These are phyloP conservation scores for Ambastaia sidthimunki DNA, from an alignment of 2,797 vertebrate species.

Conservation along the genomic window DNA sequence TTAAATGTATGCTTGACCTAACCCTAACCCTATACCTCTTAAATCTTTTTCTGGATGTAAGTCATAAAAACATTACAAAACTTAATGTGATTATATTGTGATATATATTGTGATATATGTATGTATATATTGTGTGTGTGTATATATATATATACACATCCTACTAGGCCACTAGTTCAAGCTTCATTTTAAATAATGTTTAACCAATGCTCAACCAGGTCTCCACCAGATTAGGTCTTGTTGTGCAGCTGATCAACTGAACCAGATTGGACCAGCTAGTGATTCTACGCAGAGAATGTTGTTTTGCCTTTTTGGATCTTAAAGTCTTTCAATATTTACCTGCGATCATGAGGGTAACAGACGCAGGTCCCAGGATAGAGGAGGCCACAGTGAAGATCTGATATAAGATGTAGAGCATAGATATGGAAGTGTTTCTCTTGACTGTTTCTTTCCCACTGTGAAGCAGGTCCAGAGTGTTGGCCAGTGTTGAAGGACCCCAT, in stretches of 20 bases:
- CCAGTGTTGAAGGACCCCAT: constrained; percentile 84
- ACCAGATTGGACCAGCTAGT: no score
- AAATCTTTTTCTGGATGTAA: background rate
- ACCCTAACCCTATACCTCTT: no score
- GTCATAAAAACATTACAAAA: background rate
- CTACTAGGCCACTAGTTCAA: no score
- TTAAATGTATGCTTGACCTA: background rate
- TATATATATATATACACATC: no score
- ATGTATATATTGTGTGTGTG: no score
- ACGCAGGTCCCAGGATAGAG: constrained; percentile 85
- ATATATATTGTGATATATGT: no score
- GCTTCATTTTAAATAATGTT: no score
- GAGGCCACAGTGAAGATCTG: constrained; percentile 78
- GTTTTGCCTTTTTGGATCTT: background rate
- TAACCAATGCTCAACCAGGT: no score
- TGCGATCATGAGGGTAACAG: constrained; percentile 84
- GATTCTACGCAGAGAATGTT: no score
- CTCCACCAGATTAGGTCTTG: no score
- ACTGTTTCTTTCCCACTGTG: constrained; percentile 75
- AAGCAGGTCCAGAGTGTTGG: constrained; percentile 82
- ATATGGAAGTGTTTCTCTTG: constrained; percentile 81
- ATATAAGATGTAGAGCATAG: constrained; percentile 77
- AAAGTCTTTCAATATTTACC: constrained; percentile 62
- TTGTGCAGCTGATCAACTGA: no score
- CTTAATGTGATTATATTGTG: no score